Evolutionary conservation across 2,113 vertebrate species (phyloP).

Genomic region (Alces alces): DNA sequence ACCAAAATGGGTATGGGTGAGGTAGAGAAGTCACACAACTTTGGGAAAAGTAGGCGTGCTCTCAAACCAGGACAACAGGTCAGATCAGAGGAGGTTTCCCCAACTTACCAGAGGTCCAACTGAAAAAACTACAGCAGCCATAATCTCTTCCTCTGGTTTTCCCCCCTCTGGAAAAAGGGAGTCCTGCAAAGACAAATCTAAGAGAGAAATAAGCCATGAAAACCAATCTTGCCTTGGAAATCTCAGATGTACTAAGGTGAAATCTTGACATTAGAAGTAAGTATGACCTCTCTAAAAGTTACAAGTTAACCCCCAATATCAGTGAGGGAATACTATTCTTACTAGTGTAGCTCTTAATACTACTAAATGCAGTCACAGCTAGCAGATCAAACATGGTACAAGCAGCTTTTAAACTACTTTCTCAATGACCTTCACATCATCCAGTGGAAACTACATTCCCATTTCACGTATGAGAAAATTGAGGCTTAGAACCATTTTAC

Average conservation of each 20-base stretch:
- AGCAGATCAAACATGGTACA: not conserved
- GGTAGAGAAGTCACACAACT: not conserved
- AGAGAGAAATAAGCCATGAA: constrained; percentile 33
- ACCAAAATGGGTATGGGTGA: not conserved
- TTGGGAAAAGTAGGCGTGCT: not conserved
- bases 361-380: not conserved
- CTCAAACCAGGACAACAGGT: not conserved
- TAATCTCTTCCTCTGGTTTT: constrained; percentile 1
- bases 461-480: not conserved
- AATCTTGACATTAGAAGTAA: not conserved
- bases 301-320: not conserved
- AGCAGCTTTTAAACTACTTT: not conserved
- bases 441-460: not conserved
- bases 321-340: not conserved
- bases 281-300: not conserved
- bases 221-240: not conserved
- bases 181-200: not conserved
- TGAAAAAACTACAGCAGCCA: constrained; percentile 44
- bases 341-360: not conserved
- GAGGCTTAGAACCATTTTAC: not conserved
- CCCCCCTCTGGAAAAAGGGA: not conserved
- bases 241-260: not conserved
- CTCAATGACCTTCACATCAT: not conserved
- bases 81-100: not conserved
- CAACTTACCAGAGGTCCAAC: constrained; percentile 37